A percentile compares a stretch with the other conserved stretches of the same genome.
phyloP scores from a whole-genome alignment of 2,888 invertebrate species.

The Aquatica leii region DNA sequence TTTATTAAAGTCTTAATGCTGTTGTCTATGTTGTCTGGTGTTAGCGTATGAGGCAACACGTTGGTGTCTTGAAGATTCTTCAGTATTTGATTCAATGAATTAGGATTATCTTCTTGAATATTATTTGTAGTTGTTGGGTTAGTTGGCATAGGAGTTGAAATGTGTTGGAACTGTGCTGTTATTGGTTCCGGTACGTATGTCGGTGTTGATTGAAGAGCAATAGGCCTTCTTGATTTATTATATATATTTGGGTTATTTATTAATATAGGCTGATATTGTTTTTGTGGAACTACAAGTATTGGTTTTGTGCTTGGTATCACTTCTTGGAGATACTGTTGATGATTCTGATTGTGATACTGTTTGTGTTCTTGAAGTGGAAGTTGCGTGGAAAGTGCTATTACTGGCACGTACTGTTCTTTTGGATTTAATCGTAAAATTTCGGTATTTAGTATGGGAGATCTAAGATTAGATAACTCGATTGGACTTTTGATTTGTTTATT shows the following conservation, averaged over 20 bases:
- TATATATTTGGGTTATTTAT: background rate
- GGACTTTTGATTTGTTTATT: constrained; percentile 7
- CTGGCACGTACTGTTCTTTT: constrained; percentile 36
- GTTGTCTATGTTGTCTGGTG: constrained; percentile 79
- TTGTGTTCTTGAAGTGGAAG: constrained; percentile 22
- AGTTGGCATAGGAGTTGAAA: background rate
- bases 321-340: constrained; percentile 30
- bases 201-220: constrained; percentile 14
- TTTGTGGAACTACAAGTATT: constrained; percentile 15
- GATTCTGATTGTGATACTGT: constrained; percentile 25
- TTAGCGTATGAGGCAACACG: constrained; percentile 78
- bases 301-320: constrained; percentile 15
- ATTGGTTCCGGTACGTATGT: constrained; percentile 36
- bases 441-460: constrained; percentile 19
- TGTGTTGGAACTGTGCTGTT: background rate
- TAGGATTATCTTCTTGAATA: constrained; percentile 44
- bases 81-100: constrained; percentile 66
- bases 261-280: constrained; percentile 10
- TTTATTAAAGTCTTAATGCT: constrained; percentile 80
- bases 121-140: background rate
- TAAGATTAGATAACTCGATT: constrained; percentile 19
- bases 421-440: constrained; percentile 11
- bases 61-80: constrained; percentile 79
- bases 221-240: constrained; percentile 18
- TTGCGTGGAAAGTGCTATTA: constrained; percentile 31